Evolutionary conservation across 1,140 invertebrate species (phyloP).

Genomic region (Bombus breviceps): DNA sequence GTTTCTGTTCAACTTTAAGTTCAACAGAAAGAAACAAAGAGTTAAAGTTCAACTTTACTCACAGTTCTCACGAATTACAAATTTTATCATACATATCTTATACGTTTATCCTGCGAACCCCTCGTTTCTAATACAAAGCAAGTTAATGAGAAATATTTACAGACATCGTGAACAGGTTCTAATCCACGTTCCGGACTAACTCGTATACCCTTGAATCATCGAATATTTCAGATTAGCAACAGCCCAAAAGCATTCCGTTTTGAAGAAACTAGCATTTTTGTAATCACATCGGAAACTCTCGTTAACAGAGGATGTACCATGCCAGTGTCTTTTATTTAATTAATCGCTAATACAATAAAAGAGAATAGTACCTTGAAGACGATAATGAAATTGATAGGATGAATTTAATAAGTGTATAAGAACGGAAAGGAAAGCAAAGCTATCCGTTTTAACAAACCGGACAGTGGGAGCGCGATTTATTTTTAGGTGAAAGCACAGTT

Average conservation of each 20-base stretch:
- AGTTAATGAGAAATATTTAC: background rate
- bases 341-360: background rate
- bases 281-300: background rate
- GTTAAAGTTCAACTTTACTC: background rate
- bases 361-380: too few species aligned
- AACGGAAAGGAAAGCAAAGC: background rate
- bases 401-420: too few species aligned
- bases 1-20: too few species aligned
- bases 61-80: background rate
- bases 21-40: too few species aligned
- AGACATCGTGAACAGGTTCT: background rate
- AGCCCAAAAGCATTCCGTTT: background rate
- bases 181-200: background rate
- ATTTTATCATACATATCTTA: too few species aligned
- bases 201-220: background rate
- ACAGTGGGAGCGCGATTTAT: background rate
- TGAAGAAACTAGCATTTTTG: background rate
- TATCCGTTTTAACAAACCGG: background rate
- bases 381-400: too few species aligned
- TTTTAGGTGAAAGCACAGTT: slow-evolving; percentile 62
- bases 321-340: background rate
- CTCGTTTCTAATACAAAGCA: background rate
- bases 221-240: background rate
- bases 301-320: too few species aligned
- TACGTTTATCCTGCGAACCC: background rate